These are phyloP conservation scores for Hippocampus comes DNA, from an alignment of 2,113 vertebrate species.

Conservation along the genomic window DNA sequence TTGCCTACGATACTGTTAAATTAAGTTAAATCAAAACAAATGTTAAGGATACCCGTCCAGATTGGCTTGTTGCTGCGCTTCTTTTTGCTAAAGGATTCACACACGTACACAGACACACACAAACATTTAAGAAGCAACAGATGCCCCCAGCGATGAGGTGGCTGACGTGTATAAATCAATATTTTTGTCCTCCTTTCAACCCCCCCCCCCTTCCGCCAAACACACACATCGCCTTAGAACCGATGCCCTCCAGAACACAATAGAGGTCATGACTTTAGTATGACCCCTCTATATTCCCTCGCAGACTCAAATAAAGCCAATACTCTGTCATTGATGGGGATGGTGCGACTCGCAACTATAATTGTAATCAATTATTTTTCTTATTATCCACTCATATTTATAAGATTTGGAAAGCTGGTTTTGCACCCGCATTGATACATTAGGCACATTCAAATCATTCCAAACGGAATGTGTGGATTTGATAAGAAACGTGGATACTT, in stretches of 20 bases:
- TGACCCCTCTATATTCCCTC: conserved; percentile 43
- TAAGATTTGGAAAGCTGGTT: neutral
- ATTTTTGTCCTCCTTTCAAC: conserved; percentile 48
- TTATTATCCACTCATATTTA: neutral
- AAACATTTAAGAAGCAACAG: conserved; percentile 33
- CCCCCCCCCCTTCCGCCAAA: neutral
- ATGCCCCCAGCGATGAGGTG: conserved; percentile 55
- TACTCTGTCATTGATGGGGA: conserved; percentile 10
- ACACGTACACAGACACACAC: conserved; percentile 8
- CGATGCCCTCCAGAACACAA: conserved; percentile 53
- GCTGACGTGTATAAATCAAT: conserved; percentile 52
- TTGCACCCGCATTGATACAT: neutral
- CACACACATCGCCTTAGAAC: conserved; percentile 11
- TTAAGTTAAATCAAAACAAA: no score
- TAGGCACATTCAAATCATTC: neutral
- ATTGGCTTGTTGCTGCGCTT: neutral
- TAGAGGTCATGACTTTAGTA: conserved; percentile 57
- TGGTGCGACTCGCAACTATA: neutral
- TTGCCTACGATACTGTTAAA: no score
- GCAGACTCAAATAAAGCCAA: conserved; percentile 14
- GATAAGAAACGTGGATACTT: neutral
- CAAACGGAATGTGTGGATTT: neutral
- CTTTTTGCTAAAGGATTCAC: no score
- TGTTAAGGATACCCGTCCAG: no score
- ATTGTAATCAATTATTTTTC: neutral